Evolutionary conservation across 2,797 vertebrate species (phyloP).

Genomic region (Acestrorhynchus altus): DNA sequence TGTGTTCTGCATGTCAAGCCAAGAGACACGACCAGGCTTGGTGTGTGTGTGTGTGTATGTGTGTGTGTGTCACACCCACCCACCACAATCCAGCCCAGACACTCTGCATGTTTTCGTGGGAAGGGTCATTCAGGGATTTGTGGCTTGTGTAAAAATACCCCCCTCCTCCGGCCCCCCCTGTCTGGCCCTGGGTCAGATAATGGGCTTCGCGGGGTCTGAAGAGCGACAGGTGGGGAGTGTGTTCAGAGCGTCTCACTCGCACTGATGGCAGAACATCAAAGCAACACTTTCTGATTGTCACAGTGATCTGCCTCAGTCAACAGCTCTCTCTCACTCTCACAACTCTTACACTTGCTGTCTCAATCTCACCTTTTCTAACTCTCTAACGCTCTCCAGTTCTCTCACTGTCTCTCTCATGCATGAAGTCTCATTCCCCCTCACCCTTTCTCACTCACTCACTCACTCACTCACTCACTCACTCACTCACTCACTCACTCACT

Average conservation of each 20-base stretch:
- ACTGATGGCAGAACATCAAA: conserved; percentile 20
- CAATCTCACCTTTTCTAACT: background rate
- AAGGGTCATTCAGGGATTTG: conserved; percentile 8
- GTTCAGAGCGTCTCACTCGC: background rate
- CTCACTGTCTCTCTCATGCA: background rate
- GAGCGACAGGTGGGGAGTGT: conserved; percentile 20
- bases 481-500: background rate
- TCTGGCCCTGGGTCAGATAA: background rate
- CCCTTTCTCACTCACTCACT: background rate
- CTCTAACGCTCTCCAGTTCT: background rate
- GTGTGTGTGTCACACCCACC: background rate
- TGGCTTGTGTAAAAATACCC: conserved; percentile 9
- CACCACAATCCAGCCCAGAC: background rate
- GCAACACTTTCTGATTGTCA: conserved; percentile 6
- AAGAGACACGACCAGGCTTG: conserved; percentile 1
- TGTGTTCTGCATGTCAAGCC: conserved; percentile 43
- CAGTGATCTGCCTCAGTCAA: background rate
- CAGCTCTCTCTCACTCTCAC: background rate
- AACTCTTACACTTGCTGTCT: too few species aligned
- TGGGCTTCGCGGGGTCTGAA: background rate
- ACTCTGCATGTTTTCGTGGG: background rate
- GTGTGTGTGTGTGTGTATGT: background rate
- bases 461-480: background rate
- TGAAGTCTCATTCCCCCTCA: too few species aligned
- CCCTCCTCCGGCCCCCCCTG: background rate